A percentile compares a stretch with the other conserved stretches of the same genome.
Evolutionary conservation across 1,140 invertebrate species (phyloP).

Genomic region (Frieseomelitta varia): DNA sequence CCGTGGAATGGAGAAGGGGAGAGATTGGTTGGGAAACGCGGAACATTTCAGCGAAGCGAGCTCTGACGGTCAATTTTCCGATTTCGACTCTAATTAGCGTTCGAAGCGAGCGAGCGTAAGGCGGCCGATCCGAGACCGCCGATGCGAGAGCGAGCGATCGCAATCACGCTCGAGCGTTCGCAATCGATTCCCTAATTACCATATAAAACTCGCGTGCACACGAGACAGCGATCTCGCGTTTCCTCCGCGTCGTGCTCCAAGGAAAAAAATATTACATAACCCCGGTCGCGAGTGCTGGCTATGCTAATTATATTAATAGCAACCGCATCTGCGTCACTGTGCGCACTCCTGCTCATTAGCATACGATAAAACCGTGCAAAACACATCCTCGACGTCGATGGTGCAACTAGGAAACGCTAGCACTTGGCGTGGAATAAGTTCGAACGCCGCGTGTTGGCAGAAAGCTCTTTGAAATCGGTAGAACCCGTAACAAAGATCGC

Average conservation of each 20-base stretch:
- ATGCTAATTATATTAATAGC: conserved; percentile 56
- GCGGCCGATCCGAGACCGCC: conserved; percentile 24
- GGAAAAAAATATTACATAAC: conserved; percentile 50
- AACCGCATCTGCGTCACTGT: conserved; percentile 43
- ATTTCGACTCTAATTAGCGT: conserved; percentile 64
- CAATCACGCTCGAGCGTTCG: conserved; percentile 35
- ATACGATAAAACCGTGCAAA: conserved; percentile 49
- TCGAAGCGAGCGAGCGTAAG: conserved; percentile 23
- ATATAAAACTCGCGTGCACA: conserved; percentile 48
- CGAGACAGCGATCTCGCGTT: conserved; percentile 34
- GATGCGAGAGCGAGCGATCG: not conserved
- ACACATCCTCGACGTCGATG: conserved; percentile 27
- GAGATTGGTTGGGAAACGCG: conserved; percentile 10
- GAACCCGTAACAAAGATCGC: too few species aligned
- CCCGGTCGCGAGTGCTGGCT: conserved; percentile 19
- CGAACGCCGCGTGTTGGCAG: not conserved
- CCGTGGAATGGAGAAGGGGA: not conserved
- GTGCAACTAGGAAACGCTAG: not conserved
- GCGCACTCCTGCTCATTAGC: conserved; percentile 32
- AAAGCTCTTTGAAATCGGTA: too few species aligned
- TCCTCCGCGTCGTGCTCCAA: conserved; percentile 15
- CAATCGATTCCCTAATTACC: conserved; percentile 52
- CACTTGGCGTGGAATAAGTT: conserved; percentile 6
- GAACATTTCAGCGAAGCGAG: not conserved
- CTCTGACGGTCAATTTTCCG: conserved; percentile 47